Conservation (phyloP, 2,113 vertebrate species). For the Ciconia stormi region DNA sequence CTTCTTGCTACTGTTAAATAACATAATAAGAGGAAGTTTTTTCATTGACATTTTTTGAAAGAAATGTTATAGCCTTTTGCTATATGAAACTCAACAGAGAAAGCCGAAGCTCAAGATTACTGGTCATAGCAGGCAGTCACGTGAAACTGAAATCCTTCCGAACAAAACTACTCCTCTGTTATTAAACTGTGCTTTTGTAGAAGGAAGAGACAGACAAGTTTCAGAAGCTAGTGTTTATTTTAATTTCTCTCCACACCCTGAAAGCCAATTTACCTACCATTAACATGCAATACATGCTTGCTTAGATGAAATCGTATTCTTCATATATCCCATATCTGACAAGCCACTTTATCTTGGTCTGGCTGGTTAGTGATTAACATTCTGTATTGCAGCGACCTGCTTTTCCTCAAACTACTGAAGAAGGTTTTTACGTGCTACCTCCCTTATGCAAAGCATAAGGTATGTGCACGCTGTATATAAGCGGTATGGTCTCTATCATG, state of each 20-base stretch:
- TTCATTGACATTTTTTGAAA: not conserved
- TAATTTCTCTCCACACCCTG: slow-evolving; percentile 46
- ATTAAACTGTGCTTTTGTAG: not conserved
- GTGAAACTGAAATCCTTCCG: not conserved
- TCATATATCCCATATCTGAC: not conserved
- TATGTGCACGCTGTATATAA: not conserved
- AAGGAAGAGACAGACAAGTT: slow-evolving; percentile 1
- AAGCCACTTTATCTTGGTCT: not conserved
- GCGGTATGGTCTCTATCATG: not conserved
- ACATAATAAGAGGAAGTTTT: not conserved
- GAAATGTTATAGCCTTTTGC: not conserved
- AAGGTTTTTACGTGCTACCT: not conserved
- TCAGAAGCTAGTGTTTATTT: slow-evolving; percentile 33
- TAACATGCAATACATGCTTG: not conserved
- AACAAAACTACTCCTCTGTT: not conserved
- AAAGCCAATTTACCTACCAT: slow-evolving; percentile 38
- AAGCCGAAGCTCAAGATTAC: not conserved
- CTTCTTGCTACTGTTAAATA: not conserved
- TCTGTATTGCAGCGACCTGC: not conserved
- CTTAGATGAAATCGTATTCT: slow-evolving; percentile 11
- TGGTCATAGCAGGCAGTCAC: not conserved
- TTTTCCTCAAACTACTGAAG: not conserved
- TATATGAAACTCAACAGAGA: not conserved
- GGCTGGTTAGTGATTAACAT: slow-evolving; percentile 20
- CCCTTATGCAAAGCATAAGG: not conserved